Percentiles rank a stretch among this genome's conserved stretches.
These are phyloP conservation scores for Drosophila ohnishii DNA, from an alignment of 1,140 invertebrate species.

Conservation along the genomic window DNA sequence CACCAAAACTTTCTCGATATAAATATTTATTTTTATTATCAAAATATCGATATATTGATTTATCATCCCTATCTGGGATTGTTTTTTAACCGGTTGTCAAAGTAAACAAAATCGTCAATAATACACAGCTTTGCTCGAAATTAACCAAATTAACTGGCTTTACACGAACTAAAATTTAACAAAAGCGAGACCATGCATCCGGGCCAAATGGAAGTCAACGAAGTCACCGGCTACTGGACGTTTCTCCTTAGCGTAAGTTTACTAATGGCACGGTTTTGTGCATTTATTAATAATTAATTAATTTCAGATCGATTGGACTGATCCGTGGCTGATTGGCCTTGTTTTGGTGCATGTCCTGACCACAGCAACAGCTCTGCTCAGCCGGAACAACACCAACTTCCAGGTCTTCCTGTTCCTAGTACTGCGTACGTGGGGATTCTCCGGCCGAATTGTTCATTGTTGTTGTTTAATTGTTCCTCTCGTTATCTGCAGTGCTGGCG, in stretches of 20 bases:
- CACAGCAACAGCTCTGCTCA: conserved; percentile 90
- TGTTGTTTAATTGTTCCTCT: no score
- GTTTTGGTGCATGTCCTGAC: conserved; percentile 90
- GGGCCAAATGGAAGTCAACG: conserved; percentile 84
- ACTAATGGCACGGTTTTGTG: background rate
- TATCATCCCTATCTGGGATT: no score
- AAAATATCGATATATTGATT: no score
- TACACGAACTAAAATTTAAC: background rate
- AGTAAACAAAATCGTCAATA: no score
- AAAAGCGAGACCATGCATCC: conserved; percentile 45
- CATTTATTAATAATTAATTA: background rate
- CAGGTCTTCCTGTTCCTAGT: conserved; percentile 92
- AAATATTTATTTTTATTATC: no score
- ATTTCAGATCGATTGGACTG: conserved; percentile 92
- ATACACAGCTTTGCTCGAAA: no score
- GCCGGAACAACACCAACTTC: conserved; percentile 93
- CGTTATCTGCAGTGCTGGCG: conserved; percentile 86
- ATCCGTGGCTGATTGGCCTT: conserved; percentile 92
- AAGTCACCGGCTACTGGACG: conserved; percentile 85
- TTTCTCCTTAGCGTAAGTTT: conserved; percentile 86
- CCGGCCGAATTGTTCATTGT: no score
- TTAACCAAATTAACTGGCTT: background rate
- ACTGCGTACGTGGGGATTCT: conserved; percentile 87
- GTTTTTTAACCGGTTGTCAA: no score
- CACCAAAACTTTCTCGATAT: no score